Evolutionary conservation across 2,888 invertebrate species (phyloP).

Genomic region (Lamproptera curius): DNA sequence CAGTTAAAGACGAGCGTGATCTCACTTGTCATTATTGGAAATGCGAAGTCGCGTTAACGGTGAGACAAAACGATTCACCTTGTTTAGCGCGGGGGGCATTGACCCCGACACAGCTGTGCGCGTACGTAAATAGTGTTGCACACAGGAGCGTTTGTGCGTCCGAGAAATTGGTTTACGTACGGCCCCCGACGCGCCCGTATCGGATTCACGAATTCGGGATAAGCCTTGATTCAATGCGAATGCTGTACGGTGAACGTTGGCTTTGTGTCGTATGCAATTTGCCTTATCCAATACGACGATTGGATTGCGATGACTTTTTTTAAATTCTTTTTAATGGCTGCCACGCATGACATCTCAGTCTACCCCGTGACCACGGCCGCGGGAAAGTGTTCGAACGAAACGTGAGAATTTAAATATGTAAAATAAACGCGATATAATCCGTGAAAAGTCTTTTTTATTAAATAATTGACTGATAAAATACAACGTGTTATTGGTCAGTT

Average conservation of each 20-base stretch:
- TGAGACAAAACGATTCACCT: slow-evolving; percentile 65
- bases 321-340: neutral
- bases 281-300: too few relatives aligned
- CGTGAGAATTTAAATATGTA: neutral
- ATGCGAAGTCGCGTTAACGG: slow-evolving; percentile 42
- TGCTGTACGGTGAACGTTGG: too few relatives aligned
- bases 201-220: neutral
- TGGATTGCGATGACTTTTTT: neutral
- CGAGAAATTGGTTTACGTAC: slow-evolving; percentile 22
- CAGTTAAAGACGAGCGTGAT: neutral
- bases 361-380: too few relatives aligned
- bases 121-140: slow-evolving; percentile 52
- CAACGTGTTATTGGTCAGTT: neutral
- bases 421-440: too few relatives aligned
- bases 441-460: too few relatives aligned
- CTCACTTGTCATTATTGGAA: slow-evolving; percentile 25
- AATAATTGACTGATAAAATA: neutral
- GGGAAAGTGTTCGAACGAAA: neutral
- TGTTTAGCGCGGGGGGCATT: slow-evolving; percentile 65
- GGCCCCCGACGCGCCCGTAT: neutral
- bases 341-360: neutral
- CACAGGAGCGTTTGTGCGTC: slow-evolving; percentile 26
- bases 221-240: too few relatives aligned
- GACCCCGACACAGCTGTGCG: slow-evolving; percentile 66
- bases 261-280: too few relatives aligned